Evolutionary conservation across 2,113 vertebrate species (phyloP).

Genomic region (Protobothrops mucrosquamatus): DNA sequence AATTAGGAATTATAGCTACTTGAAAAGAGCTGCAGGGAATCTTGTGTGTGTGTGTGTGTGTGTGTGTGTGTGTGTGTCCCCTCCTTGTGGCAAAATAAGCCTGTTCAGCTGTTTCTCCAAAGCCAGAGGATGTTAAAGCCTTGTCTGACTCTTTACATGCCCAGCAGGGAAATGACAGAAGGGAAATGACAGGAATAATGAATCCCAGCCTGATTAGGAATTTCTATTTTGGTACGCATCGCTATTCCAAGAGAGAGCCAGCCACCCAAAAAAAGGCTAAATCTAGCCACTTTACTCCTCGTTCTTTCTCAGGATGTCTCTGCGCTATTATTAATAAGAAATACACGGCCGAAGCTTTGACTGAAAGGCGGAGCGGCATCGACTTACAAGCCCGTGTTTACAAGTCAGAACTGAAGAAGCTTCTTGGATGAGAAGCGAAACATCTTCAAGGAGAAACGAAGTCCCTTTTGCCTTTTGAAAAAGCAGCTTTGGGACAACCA

Average conservation of each 20-base stretch:
- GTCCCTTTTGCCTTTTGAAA: no score
- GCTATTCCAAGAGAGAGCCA: not conserved
- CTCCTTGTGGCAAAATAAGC: no score
- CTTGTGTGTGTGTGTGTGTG: no score
- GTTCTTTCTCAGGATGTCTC: not conserved
- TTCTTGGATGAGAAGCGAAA: not conserved
- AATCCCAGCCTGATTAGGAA: not conserved
- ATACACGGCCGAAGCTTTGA: not conserved
- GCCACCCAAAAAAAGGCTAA: not conserved
- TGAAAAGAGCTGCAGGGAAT: not conserved
- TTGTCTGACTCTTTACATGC: not conserved
- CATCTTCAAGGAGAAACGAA: no score
- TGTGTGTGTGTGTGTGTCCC: no score
- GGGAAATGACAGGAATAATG: not conserved
- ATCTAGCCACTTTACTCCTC: not conserved
- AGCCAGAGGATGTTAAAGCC: not conserved
- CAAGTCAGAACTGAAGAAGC: not conserved
- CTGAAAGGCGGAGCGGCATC: not conserved
- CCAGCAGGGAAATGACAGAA: not conserved
- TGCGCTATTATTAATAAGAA: not conserved
- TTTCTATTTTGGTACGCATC: not conserved
- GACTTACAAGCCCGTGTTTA: not conserved
- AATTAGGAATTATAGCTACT: not conserved
- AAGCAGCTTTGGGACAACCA: no score
- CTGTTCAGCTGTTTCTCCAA: not conserved